These are phyloP conservation scores for Lutjanus campechanus DNA, from an alignment of 2,797 vertebrate species.

Conservation along the genomic window DNA sequence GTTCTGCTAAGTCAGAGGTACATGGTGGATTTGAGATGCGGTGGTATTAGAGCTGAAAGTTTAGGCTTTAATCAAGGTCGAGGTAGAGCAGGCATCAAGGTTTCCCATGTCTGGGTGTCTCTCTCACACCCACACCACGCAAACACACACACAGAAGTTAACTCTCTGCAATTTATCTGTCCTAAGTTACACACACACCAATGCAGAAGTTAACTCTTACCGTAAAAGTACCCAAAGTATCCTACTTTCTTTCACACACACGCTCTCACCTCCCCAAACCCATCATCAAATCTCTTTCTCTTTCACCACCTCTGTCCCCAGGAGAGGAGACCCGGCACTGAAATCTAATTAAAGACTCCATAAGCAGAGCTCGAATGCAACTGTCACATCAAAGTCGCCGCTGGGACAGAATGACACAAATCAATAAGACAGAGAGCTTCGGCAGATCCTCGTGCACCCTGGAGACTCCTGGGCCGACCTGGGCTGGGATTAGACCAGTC, in stretches of 20 bases:
- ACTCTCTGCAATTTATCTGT: constrained; percentile 25
- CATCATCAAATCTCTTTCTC: constrained; percentile 64
- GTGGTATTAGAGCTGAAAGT: constrained; percentile 59
- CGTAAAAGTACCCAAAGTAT: constrained; percentile 39
- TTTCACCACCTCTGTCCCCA: constrained; percentile 59
- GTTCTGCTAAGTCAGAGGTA: constrained; percentile 60
- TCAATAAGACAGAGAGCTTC: constrained; percentile 71
- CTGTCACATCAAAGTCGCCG: constrained; percentile 75
- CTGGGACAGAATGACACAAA: constrained; percentile 74
- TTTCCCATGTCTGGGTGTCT: constrained; percentile 34
- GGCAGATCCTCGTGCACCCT: constrained; percentile 49
- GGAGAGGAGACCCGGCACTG: constrained; percentile 57
- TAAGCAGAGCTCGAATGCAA: constrained; percentile 75
- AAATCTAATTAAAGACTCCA: constrained; percentile 78
- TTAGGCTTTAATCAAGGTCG: constrained; percentile 64
- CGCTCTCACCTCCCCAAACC: constrained; percentile 25
- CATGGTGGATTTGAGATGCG: constrained; percentile 63
- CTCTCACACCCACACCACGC: constrained; percentile 30
- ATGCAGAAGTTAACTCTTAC: constrained; percentile 39
- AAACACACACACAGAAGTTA: constrained; percentile 16
- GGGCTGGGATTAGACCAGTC: constrained; percentile 46
- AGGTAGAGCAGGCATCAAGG: constrained; percentile 50
- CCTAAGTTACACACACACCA: constrained; percentile 38
- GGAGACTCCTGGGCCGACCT: constrained; percentile 51
- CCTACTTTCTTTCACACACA: constrained; percentile 2